phyloP scores from a whole-genome alignment of 2,888 invertebrate genomes.

The Diachrysia chrysitis region DNA sequence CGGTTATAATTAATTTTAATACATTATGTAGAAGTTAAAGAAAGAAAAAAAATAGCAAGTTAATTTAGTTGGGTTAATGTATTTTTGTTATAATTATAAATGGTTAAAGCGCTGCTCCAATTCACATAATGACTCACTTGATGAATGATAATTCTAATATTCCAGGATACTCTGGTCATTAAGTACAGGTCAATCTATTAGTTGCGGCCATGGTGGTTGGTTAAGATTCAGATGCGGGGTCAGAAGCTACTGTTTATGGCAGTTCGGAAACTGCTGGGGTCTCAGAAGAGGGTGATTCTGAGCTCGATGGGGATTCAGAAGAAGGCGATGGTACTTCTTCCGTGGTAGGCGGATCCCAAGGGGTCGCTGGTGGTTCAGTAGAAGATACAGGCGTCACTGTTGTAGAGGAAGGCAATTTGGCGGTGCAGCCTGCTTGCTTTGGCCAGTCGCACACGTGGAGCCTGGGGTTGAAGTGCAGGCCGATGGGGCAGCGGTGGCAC shows the following conservation, averaged over 20 bases:
- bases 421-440: constrained; percentile 54
- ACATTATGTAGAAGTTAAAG: no score
- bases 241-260: background rate
- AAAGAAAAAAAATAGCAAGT: no score
- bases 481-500: constrained; percentile 66
- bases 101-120: no score
- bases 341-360: background rate
- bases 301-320: background rate
- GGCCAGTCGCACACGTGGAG: constrained; percentile 65
- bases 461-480: constrained; percentile 64
- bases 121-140: no score
- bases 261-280: background rate
- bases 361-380: background rate
- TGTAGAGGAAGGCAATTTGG: background rate
- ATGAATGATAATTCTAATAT: background rate
- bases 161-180: background rate
- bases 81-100: no score
- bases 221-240: background rate
- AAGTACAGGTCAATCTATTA: background rate
- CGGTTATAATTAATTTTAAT: no score
- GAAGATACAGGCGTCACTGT: background rate
- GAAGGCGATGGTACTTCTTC: no score
- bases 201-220: background rate
- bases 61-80: no score
- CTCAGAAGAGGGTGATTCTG: background rate